Base-by-base conservation (phyloP, 2,888 invertebrate species). In the Lasioglossum pauxillum region DNA sequence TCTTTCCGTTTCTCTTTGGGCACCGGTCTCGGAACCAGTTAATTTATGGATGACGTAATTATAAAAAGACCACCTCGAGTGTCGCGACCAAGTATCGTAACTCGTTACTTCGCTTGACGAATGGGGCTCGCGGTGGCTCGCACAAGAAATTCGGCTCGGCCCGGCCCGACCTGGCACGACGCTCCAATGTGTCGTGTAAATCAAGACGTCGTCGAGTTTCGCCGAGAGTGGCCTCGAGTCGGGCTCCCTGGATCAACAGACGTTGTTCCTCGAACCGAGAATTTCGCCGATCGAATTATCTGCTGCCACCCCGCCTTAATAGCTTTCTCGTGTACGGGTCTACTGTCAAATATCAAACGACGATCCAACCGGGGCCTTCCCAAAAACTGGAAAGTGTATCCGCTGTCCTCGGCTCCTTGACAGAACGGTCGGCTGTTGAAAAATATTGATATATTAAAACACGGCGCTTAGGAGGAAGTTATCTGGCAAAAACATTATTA, bases 281-380 rank as follows among this genome's bases (percentile, higher is more conserved):
- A 53, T 41, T 53, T 78, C 41, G 73, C 49, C 77, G 27, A 1
- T n/a, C 44, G 27, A 82, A 87, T 78, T 80, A 87, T 87, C 87
- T 83, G 76, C 82, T 44, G 44, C 82, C 31, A n/a, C 19, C 41
- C 67, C 23, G 46, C 57, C 73, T 85, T 90, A 90, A 90, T 91
- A 77, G 90, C 90, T 53, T 90, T 90, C 46, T 71, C 80, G 82
- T 90, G 90, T 90, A 81, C 38, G 27, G 27, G n/a, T 72, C 31
- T 57, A 14, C 72, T 67, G 60, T 44, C 72, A 82, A 75, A 82
- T 80, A 76, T 71, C n/a, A 5, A 53, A 77, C 69, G 67, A 79
- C 78, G 71, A 46, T 31, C 41, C 35, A 1, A 31, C 35, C 35
- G 19, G 19, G 64, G 16, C 19, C 16, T 31, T 31, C 19, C 16